These are phyloP conservation scores for Limnephilus lunatus DNA, from an alignment of 2,888 invertebrate species.

Conservation along the genomic window DNA sequence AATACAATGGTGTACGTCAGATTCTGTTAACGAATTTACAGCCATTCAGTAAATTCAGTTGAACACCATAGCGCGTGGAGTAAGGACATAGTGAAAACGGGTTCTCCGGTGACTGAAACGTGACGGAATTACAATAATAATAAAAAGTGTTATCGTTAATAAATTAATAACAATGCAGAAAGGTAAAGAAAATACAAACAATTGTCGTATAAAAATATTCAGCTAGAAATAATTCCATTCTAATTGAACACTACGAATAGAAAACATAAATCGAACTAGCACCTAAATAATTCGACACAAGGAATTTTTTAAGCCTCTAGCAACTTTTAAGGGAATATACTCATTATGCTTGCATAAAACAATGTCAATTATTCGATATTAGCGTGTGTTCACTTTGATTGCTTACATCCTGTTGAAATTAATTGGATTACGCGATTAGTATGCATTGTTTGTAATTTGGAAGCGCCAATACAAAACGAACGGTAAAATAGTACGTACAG, in stretches of 20 bases:
- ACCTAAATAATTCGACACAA: neutral
- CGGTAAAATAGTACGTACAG: neutral
- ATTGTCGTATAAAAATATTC: neutral
- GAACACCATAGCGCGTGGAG: neutral
- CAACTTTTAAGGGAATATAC: neutral
- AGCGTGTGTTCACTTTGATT: neutral
- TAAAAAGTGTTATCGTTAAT: neutral
- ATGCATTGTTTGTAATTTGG: neutral
- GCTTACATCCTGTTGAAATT: neutral
- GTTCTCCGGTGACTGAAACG: neutral
- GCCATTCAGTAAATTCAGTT: neutral
- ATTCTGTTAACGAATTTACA: neutral
- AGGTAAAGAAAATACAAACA: neutral
- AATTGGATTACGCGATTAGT: neutral
- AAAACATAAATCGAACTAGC: neutral
- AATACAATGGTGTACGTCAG: neutral
- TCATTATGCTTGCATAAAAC: neutral
- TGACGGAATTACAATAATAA: neutral
- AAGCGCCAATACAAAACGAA: neutral
- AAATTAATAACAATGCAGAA: neutral
- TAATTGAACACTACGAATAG: neutral
- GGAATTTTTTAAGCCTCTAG: neutral
- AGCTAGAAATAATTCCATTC: neutral
- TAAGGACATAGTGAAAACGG: neutral
- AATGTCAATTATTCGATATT: neutral